These are phyloP conservation scores for Hymenopus coronatus DNA, from an alignment of 2,888 invertebrate species.

Conservation along the genomic window DNA sequence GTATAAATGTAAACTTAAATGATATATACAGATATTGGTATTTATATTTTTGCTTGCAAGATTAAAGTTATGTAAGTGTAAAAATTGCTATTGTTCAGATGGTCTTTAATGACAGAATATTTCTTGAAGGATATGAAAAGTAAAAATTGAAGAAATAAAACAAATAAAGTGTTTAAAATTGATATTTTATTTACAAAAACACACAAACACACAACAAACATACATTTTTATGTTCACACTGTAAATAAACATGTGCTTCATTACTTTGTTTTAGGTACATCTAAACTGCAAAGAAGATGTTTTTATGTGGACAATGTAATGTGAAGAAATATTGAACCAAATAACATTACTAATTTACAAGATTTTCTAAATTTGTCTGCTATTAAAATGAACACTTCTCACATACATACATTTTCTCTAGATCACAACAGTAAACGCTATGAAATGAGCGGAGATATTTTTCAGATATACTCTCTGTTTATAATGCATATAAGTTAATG, in stretches of 20 bases:
- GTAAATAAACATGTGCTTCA: slow-evolving; percentile 5
- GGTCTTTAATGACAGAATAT: no score
- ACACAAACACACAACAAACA: slow-evolving; percentile 29
- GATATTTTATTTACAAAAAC: slow-evolving; percentile 34
- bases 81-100: no score
- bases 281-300: background rate
- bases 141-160: no score
- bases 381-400: background rate
- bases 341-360: background rate
- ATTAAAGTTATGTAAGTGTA: no score
- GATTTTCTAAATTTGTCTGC: background rate
- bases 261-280: background rate
- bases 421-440: background rate
- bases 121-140: background rate
- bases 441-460: background rate
- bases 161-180: background rate
- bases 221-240: slow-evolving; percentile 25
- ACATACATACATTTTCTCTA: slow-evolving; percentile 1
- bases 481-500: background rate
- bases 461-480: background rate
- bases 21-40: no score
- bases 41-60: no score
- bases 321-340: background rate
- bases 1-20: no score
- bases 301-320: background rate